A percentile compares a stretch with the other conserved stretches of the same genome.
These are phyloP conservation scores for Saccostrea glomerata DNA, from an alignment of 1,140 invertebrate species.

Conservation along the genomic window DNA sequence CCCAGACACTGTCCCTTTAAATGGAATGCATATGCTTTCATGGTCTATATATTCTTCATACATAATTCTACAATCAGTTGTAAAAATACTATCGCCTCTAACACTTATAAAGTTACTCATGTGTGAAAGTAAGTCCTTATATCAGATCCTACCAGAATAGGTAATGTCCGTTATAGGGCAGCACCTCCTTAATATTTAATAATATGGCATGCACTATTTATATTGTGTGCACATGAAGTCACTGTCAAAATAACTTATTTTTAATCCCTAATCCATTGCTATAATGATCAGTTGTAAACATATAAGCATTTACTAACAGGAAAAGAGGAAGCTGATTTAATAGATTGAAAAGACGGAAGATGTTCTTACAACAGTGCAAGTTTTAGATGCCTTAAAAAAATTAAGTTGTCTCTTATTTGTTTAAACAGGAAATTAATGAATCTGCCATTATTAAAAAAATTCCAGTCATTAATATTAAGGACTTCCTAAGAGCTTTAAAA, in stretches of 20 bases:
- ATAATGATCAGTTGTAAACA: not conserved
- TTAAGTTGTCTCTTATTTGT: not conserved
- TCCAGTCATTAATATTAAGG: not conserved
- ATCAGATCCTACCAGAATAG: not conserved
- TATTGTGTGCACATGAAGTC: not conserved
- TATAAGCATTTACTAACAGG: not conserved
- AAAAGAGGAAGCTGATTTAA: not conserved
- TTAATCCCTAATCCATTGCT: not conserved
- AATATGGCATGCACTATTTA: not conserved
- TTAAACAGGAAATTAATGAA: not conserved
- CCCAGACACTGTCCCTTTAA: conserved; percentile 9
- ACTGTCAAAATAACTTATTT: conserved; percentile 1
- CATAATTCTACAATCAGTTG: not conserved
- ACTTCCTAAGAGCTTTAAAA: not conserved
- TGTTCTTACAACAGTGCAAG: not conserved
- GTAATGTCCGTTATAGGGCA: not conserved
- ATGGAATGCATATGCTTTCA: not conserved
- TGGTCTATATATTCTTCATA: not conserved
- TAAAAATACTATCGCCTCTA: conserved; percentile 11
- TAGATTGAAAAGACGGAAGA: not conserved
- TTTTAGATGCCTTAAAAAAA: not conserved
- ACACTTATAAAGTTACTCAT: not conserved
- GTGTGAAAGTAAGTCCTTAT: conserved; percentile 14
- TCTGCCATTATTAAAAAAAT: not conserved
- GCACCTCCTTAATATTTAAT: not conserved